Conservation (phyloP, 1,140 invertebrate genomes). For the Ceratina calcarata region DNA sequence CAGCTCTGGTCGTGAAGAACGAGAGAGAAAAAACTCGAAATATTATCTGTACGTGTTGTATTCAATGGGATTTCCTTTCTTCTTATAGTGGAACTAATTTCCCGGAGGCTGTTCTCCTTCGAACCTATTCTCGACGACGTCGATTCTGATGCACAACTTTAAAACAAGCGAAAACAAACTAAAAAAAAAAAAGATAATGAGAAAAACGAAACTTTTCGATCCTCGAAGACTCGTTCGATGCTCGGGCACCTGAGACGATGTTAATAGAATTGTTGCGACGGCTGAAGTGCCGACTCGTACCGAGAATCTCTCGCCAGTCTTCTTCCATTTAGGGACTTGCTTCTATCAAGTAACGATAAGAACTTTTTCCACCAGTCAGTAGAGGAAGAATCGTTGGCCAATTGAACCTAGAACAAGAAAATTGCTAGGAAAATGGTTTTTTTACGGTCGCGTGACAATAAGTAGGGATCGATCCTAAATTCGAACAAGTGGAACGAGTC, state of each 20-base stretch:
- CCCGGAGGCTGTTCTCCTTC: conserved; percentile 16
- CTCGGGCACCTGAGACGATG: conserved; percentile 39
- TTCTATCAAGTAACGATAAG: too few relatives aligned
- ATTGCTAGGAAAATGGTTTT: neutral
- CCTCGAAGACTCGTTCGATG: conserved; percentile 23
- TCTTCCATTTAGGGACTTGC: neutral
- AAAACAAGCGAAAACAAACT: neutral
- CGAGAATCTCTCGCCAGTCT: neutral
- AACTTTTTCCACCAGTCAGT: too few relatives aligned
- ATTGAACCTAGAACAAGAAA: neutral
- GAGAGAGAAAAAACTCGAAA: conserved; percentile 6
- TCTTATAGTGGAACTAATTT: neutral
- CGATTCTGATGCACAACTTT: conserved; percentile 50
- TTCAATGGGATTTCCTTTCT: conserved; percentile 18
- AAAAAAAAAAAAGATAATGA: too few relatives aligned
- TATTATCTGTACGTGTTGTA: conserved; percentile 30
- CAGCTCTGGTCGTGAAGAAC: conserved; percentile 1
- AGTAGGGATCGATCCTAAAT: neutral
- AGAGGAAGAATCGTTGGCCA: neutral
- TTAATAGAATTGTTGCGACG: conserved; percentile 47
- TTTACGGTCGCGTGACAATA: conserved; percentile 28
- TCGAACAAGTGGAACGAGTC: neutral
- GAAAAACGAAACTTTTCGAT: neutral
- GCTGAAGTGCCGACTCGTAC: conserved; percentile 34
- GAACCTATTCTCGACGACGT: conserved; percentile 29